Base-by-base conservation (phyloP, 1,140 invertebrate genomes). In the Monomorium pharaonis region DNA sequence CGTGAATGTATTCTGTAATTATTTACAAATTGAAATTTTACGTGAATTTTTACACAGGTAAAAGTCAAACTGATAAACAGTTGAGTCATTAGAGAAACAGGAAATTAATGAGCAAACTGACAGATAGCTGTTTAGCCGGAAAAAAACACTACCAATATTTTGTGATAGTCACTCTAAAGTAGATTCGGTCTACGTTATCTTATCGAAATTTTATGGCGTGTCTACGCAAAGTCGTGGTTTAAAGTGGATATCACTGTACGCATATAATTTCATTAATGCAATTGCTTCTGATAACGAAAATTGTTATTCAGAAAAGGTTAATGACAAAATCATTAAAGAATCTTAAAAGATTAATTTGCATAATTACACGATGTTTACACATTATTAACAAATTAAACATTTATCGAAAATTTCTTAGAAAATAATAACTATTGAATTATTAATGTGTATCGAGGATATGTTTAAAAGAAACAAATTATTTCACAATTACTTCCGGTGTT, bases 21-120 rank as follows among this genome's bases (percentile, higher is more conserved):
- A 51, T 74, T 21, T 30, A 54, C n/a, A 72, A 51, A n/a, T n/a
- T 49, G 9, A 72, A n/a, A 33, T 72, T 74, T 21, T 12, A 74
- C 7, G 1, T 74, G 7, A 37, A 33, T 51, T 54, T 74, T 1
- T 10, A 30, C 5, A 54, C 3, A 37, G 3, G 4, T 54, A 24
- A 33, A 16, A 33, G 6, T 1, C 16, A 72, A 27, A 51, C 37
- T 42, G 4, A 27, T 60, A 4, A 54, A 54, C 18, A n/a, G 6
- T 1, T 37, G 12, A 58, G 14, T 75, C 4, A 76, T 27, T 3
- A 10, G 5, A n/a, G 24, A 30, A 4, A 1, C 16, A 30, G 5
- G 16, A 42, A 75, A 9, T 18, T 18, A 42, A 67, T 18, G 7
- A 12, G 42, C 21, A 21, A 56, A 58, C 70, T 72, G 44, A 54